Evolutionary conservation across 2,888 invertebrate genomes (phyloP), one percentile per base, ranked within the genome.

Genomic region (Polymixis lichenea): DNA sequence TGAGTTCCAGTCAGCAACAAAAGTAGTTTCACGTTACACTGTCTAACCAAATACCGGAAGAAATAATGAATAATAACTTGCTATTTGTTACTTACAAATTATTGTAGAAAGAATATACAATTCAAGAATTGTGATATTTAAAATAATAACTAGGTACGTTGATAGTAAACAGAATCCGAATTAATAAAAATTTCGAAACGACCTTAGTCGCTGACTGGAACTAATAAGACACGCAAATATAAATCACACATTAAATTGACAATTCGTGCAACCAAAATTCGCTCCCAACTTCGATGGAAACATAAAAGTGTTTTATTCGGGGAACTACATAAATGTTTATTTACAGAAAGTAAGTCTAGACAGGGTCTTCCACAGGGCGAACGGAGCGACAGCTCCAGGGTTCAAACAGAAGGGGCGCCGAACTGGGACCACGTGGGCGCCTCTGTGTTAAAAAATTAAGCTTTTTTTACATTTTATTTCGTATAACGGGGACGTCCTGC

Each of bases 71-170:
- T 62, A 11, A 28, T 62, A 62, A 62, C n/a, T 62, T 49, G 13
- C 17, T 32, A 13, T 70, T 61, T 17, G 11, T 61, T 69, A 46
- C 4, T 28, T 62, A 70, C 22, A 46, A 70, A 46, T 61, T n/a
- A n/a, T 32, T 53, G 17, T 46, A 62, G 17, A 28, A 32, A 32
- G 19, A 66, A 69, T 60, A 69, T 32, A 61, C 11, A 62, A 13
- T 32, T 32, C 11, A 49, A 62, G 5, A 32, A 67, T 53, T 32
- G 17, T 17, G 17, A 32, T 51, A 51, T 51, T 66, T 66, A 32
- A 32, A 53, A 53, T 17, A 67, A 53, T 22, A 25, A 72, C 25
- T 65, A 25, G 1, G 22, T 43, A 64, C 8, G 11, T 43, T 17
- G n/a, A 25, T 22, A 55, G 28, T 25, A 2, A 11, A 65, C 28